Percentiles rank a stretch among this genome's conserved stretches.
phyloP scores from a whole-genome alignment of 1,140 invertebrate species.

The Solen grandis region DNA sequence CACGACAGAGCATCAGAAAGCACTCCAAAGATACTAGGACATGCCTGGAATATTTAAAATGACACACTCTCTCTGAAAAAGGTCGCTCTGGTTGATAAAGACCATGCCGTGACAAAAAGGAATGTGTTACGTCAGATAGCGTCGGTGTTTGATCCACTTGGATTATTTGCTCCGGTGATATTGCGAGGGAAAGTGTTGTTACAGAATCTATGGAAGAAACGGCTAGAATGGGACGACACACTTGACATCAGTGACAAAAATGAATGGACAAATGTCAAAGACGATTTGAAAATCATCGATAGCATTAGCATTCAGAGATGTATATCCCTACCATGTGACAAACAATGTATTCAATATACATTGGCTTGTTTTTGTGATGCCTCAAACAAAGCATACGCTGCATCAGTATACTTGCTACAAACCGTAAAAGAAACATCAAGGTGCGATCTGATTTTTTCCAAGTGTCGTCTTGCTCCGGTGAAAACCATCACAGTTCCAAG shows the following conservation, averaged over 20 bases:
- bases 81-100: background rate
- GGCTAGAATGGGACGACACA: conserved; percentile 31
- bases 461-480: conserved; percentile 4
- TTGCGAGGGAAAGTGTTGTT: conserved; percentile 1
- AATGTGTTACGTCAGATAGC: background rate
- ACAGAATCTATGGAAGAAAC: background rate
- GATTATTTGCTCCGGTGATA: background rate
- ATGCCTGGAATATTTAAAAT: background rate
- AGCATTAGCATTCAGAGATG: background rate
- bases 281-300: background rate
- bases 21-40: background rate
- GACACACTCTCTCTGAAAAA: background rate
- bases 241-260: background rate
- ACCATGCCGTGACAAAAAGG: background rate
- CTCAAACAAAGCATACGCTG: background rate
- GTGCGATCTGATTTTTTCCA: background rate
- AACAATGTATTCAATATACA: background rate
- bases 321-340: background rate
- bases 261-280: background rate
- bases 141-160: conserved; percentile 19
- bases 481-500: conserved; percentile 9
- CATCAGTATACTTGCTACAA: background rate
- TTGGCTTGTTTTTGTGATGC: conserved; percentile 22
- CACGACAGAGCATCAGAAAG: background rate
- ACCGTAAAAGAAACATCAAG: background rate